A percentile compares a stretch with the other conserved stretches of the same genome.
These are phyloP conservation scores for Sanderia malayensis DNA, from an alignment of 30 jellyfish, hydroid and myxozoan genomes.

Conservation along the genomic window DNA sequence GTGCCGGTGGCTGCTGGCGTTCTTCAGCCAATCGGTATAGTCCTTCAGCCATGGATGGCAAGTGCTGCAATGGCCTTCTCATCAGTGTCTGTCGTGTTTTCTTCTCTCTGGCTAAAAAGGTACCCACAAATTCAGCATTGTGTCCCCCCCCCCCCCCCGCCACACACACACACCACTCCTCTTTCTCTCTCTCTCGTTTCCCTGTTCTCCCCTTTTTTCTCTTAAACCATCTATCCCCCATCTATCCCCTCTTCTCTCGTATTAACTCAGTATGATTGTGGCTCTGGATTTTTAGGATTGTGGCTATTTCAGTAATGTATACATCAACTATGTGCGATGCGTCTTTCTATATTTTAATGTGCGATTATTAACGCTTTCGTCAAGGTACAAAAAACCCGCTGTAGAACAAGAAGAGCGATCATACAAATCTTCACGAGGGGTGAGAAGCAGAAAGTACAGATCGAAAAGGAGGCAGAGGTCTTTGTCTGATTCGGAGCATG, in stretches of 20 bases:
- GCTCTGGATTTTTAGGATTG: no score
- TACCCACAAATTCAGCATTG: no score
- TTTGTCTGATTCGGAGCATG: constrained; percentile 57
- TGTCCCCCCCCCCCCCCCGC: no score
- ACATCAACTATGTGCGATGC: no score
- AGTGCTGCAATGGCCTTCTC: constrained; percentile 99
- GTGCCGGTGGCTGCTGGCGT: constrained; percentile 99
- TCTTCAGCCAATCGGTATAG: constrained; percentile 85
- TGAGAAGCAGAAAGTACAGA: constrained; percentile 16
- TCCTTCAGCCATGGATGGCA: constrained; percentile 99
- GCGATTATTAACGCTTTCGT: no score
- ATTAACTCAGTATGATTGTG: no score
- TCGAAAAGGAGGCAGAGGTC: constrained; percentile 28
- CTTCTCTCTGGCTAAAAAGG: constrained; percentile 96
- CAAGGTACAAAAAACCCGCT: constrained; percentile 59
- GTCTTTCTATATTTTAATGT: no score
- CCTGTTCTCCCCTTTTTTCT: background rate
- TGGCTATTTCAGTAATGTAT: no score
- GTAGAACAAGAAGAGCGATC: constrained; percentile 26
- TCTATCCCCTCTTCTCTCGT: no score
- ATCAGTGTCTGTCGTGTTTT: constrained; percentile 93
- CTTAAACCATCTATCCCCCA: background rate
- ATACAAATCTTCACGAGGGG: background rate
- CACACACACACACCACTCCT: no score
- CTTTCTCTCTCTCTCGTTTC: background rate